phyloP scores from a whole-genome alignment of 92 coral and sea anemone species.

The Zoanthus gigantus region DNA sequence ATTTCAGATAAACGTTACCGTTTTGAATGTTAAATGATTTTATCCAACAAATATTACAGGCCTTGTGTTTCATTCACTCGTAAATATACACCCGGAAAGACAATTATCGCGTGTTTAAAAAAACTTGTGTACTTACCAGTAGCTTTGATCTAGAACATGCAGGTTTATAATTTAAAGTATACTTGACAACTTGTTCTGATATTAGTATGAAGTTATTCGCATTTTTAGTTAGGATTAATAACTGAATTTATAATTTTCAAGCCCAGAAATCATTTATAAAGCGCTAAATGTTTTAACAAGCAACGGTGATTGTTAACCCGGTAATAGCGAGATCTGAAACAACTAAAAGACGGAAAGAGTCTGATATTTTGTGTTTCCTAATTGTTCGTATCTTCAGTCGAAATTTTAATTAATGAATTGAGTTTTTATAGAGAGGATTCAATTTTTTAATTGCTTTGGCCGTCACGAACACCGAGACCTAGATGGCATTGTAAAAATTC shows the following conservation, averaged over 20 bases:
- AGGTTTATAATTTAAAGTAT: neutral
- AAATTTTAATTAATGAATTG: neutral
- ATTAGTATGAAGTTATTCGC: neutral
- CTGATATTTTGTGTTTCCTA: neutral
- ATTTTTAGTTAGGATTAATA: neutral
- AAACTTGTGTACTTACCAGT: neutral
- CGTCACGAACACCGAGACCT: neutral
- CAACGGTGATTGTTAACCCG: conserved; percentile 12
- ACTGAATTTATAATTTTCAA: neutral
- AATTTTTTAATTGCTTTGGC: neutral
- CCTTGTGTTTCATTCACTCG: conserved; percentile 3
- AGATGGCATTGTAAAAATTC: neutral
- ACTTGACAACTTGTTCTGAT: neutral
- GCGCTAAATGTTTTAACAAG: conserved; percentile 1
- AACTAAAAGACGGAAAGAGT: neutral
- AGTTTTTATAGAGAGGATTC: neutral
- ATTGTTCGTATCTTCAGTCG: neutral
- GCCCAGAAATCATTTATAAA: neutral
- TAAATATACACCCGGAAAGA: neutral
- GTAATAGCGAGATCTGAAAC: conserved; percentile 7
- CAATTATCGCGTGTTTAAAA: neutral
- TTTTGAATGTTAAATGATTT: conserved; percentile 7
- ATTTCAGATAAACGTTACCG: neutral
- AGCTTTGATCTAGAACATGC: neutral
- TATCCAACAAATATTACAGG: neutral